Evolutionary conservation across 2,113 vertebrate species (phyloP).

Genomic region (Cricetomys ansorgei): DNA sequence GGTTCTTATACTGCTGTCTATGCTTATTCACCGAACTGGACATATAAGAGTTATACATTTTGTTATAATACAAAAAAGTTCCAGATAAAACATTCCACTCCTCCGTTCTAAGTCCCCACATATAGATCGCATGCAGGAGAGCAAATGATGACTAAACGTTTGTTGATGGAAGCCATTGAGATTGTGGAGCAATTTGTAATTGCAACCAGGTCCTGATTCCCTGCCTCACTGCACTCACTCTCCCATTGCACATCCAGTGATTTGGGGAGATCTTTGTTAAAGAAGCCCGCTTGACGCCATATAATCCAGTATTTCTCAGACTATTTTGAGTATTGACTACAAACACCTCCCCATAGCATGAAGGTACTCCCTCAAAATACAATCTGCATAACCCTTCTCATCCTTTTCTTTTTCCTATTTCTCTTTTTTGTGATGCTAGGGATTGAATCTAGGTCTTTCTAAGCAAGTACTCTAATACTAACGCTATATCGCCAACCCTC

Average conservation of each 20-base stretch:
- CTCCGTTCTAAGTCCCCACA: neutral
- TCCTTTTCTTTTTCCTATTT: neutral
- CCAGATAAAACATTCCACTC: neutral
- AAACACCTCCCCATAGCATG: neutral
- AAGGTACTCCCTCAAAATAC: neutral
- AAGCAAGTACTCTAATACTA: neutral
- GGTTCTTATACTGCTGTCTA: neutral
- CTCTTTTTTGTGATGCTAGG: neutral
- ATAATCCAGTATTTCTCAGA: neutral
- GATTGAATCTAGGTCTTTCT: neutral
- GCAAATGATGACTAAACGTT: neutral
- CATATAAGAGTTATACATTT: neutral
- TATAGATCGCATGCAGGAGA: neutral
- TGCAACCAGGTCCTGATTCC: neutral
- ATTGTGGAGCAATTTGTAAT: neutral
- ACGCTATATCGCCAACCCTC: neutral
- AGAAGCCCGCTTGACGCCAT: neutral
- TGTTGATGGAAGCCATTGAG: neutral
- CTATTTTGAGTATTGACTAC: neutral
- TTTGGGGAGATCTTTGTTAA: neutral
- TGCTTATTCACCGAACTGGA: neutral
- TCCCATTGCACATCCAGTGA: neutral
- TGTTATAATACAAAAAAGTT: neutral
- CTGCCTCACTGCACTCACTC: neutral
- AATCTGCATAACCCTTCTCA: neutral